A percentile compares a stretch with the other conserved stretches of the same genome.
Evolutionary conservation across 2,113 vertebrate genomes (phyloP).

Genomic region (Prunella himalayana): DNA sequence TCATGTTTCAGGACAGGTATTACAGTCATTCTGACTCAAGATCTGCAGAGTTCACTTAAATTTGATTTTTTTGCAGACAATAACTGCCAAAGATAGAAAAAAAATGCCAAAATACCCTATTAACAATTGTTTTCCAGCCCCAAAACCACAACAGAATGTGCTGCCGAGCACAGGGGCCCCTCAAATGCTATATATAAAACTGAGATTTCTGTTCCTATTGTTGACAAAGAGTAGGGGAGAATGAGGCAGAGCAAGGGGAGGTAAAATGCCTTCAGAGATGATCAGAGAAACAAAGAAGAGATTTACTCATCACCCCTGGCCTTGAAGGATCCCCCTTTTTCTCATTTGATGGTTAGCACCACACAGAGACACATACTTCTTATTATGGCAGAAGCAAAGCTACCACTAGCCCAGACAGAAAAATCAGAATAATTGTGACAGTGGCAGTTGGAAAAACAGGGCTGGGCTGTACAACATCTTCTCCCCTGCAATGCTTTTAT

Average conservation of each 20-base stretch:
- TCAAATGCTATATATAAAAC: background rate
- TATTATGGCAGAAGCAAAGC: background rate
- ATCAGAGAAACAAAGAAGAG: background rate
- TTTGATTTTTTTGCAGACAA: slow-evolving; percentile 2
- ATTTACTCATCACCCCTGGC: background rate
- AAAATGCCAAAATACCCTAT: background rate
- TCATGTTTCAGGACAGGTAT: background rate
- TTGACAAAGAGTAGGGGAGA: background rate
- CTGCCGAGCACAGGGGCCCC: background rate
- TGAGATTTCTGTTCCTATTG: background rate
- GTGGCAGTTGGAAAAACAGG: background rate
- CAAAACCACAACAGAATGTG: background rate
- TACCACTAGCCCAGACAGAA: background rate
- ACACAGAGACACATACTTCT: rapidly evolving
- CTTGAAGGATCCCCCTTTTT: background rate
- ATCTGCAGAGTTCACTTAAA: background rate
- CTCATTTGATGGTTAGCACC: background rate
- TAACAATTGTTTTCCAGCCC: background rate
- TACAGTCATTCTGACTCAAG: background rate
- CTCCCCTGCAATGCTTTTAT: background rate
- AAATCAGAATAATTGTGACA: background rate
- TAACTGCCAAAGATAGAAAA: background rate
- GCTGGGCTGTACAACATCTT: background rate
- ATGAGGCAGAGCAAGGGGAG: background rate
- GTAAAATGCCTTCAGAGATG: background rate